Base-by-base conservation (phyloP, 2,888 invertebrate species). In the Apotomis betuletana region DNA sequence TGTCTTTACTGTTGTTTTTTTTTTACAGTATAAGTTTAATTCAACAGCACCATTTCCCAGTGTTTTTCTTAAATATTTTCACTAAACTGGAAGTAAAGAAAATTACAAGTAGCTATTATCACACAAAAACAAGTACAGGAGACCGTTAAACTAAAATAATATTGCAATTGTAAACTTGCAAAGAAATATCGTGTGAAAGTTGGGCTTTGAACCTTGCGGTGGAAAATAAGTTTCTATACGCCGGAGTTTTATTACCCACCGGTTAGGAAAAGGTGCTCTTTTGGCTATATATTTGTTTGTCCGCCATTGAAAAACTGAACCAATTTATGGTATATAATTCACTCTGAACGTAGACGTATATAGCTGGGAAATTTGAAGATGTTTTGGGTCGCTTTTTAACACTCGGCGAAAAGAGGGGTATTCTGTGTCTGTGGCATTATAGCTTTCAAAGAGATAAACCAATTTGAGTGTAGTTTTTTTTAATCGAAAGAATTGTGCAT, bases 181-280 rank as follows among this genome's bases (percentile, higher is more conserved):
- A 62, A 58, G 67, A 72, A 72, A 72, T 72, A 72, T 59, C 63
- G 72, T 68, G 72, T 59, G 72, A 72, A 72, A 72, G 52, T 72
- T 72, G 27, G 38, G 63, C 52, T 58, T 15, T 8, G 46, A 67
- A 68, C 63, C 72, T 68, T 59, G 70, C 55, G 61, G 67, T 62
- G 63, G 54, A 49, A 58, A 72, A 70, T 65, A 70, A 72, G 67
- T 72, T 72, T 58, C 67, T 61, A 65, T 55, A 59, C 52, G 61
- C 61, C 15, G 49, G 70, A 72, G 68, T 63, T 72, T 72, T 72
- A 72, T 72, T 62, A 58, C 72, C 52, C 15, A 41, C 27, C 58
- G 67, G 67, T 57, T 65, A 64, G 52, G 63, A 13, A 63, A 72
- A 67, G 57, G 59, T 72, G 67, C 52, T 63, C 57, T 54, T 27